Evolutionary conservation across 2,888 invertebrate genomes (phyloP).

Genomic region (Cryptocephalus primarius): DNA sequence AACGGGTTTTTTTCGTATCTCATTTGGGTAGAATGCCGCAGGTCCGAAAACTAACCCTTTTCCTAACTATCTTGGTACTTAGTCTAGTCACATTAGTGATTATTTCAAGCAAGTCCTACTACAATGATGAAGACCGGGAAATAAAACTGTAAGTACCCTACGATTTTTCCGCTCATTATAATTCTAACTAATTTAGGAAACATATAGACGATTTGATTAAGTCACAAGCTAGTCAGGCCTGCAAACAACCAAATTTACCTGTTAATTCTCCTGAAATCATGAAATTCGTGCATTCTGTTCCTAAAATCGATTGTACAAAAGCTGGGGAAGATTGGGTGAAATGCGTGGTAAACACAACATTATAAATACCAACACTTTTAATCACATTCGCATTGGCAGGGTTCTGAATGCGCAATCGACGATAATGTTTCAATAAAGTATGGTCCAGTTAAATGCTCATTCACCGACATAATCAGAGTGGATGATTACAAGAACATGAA

Average conservation of each 20-base stretch:
- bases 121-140: conserved; percentile 10
- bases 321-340: conserved; percentile 64
- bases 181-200: conserved; percentile 25
- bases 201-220: conserved; percentile 40
- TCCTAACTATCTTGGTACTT: conserved; percentile 4
- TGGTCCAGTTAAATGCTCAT: conserved; percentile 43
- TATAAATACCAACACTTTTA: background rate
- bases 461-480: conserved; percentile 59
- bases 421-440: conserved; percentile 35
- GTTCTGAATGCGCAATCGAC: conserved; percentile 42
- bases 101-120: conserved; percentile 5
- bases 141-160: conserved; percentile 10
- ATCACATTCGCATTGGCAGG: conserved; percentile 22
- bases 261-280: conserved; percentile 61
- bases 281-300: conserved; percentile 53
- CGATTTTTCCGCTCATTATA: background rate
- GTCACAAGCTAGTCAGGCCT: conserved; percentile 40
- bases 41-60: conserved; percentile 2
- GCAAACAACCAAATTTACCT: conserved; percentile 54
- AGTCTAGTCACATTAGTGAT: conserved; percentile 7
- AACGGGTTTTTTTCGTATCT: too few species aligned
- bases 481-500: conserved; percentile 50
- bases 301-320: conserved; percentile 53
- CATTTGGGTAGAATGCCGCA: conserved; percentile 3
- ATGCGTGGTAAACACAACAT: conserved; percentile 48